Conservation (phyloP, 2,888 invertebrate species). For the Zootermopsis nevadensis region DNA sequence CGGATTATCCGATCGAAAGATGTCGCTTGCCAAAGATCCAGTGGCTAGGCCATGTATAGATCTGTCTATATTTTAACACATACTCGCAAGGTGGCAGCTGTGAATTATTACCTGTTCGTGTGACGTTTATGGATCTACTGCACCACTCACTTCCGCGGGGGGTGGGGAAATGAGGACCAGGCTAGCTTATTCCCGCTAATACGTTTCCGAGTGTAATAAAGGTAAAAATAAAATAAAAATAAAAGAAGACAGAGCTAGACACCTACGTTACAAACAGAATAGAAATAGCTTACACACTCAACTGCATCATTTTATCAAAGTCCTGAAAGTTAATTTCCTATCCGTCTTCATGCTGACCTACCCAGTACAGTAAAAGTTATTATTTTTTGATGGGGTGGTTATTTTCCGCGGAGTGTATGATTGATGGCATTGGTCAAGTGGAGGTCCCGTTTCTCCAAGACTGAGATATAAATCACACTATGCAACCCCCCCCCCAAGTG, state of each 20-base stretch:
- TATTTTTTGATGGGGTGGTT: slow-evolving; percentile 44
- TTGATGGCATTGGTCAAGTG: slow-evolving; percentile 47
- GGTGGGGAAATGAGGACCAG: background rate
- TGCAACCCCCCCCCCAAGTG: background rate
- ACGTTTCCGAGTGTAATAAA: slow-evolving; percentile 44
- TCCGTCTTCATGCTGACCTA: slow-evolving; percentile 38
- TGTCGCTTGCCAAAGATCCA: too few relatives aligned
- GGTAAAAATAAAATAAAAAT: slow-evolving; percentile 14
- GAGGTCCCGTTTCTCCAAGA: slow-evolving; percentile 39
- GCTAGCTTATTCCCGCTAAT: background rate
- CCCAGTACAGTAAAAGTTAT: slow-evolving; percentile 36
- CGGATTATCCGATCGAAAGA: too few relatives aligned
- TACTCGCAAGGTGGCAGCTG: background rate
- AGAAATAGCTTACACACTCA: slow-evolving; percentile 25
- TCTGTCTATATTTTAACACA: slow-evolving; percentile 19
- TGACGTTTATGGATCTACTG: slow-evolving; percentile 42
- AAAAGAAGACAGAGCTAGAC: background rate
- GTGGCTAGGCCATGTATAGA: background rate
- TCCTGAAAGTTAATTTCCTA: slow-evolving; percentile 52
- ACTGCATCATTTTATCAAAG: slow-evolving; percentile 51
- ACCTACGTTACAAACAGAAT: background rate
- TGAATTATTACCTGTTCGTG: slow-evolving; percentile 29
- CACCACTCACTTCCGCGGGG: background rate
- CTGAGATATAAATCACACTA: slow-evolving; percentile 48
- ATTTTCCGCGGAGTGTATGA: slow-evolving; percentile 44